Base-by-base conservation (phyloP, 2,797 vertebrate species). In the Pangasius larnaudii region DNA sequence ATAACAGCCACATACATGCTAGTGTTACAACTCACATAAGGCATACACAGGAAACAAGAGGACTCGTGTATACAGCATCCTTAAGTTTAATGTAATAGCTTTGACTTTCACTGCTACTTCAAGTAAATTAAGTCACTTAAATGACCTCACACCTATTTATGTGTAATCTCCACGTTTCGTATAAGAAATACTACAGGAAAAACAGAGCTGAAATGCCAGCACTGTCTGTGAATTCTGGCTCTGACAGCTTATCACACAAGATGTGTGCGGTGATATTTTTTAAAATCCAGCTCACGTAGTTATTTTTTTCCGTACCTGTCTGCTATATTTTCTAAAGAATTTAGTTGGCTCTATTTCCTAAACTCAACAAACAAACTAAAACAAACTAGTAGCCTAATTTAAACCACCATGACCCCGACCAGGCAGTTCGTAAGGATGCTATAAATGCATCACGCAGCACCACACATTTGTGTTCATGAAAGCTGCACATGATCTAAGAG, bases 1-100 rank as follows among this genome's bases (percentile, higher is more conserved):
- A 93, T 89, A 92, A 5, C 56, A 92, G 87, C 58, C 86, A 92
- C 86, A 89, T 33, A 77, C 71, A 65, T 79, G 92, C 91, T 88
- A 94, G 86, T 86, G 91, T 88, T 53, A 90, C 84, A 88, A 81
- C 71, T 86, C 86, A 80, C 30, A 51, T 18, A 88, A 51, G n/a
- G 46, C 42, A 24, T 24, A 53, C 1, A 85, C 85, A 90, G 56
- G 56, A 88, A 75, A 77, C 80, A 65, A 72, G 79, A 11, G 58
- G 6, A 49, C 61, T 49, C 9, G 8, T 33, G 19, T 51, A 9
- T 69, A 27, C 46, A 36, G n/a, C 22, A 69, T 84, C 8, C n/a
- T 46, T 63, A 81, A 42, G 36, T 51, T 51, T 33, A 67, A 84
- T n/a, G 9, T 30, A 51, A 65, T 13, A 49, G 39, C 59, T 65